A percentile compares a stretch with the other conserved stretches of the same genome.
Evolutionary conservation across 2,888 invertebrate genomes (phyloP).

Genomic region (Erebia ligea): DNA sequence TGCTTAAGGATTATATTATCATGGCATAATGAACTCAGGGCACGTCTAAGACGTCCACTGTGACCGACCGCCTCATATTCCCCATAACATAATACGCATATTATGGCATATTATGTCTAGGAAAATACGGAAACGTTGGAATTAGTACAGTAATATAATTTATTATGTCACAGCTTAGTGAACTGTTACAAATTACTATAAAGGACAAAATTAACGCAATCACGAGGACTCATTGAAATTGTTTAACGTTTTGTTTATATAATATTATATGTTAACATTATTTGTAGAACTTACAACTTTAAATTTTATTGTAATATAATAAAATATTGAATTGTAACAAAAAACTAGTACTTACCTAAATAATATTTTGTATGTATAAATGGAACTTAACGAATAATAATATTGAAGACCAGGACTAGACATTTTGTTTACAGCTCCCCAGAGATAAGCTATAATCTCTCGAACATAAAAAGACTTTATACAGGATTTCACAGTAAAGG

Average conservation of each 20-base stretch:
- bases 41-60: conserved; percentile 48
- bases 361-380: too few relatives aligned
- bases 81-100: conserved; percentile 40
- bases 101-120: conserved; percentile 13
- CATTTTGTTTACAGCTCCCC: too few relatives aligned
- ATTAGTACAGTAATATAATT: neutral
- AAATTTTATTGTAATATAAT: neutral
- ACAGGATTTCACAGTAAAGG: neutral
- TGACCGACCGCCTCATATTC: conserved; percentile 45
- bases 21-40: neutral
- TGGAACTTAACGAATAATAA: too few relatives aligned
- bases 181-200: neutral
- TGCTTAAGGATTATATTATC: neutral
- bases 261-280: too few relatives aligned
- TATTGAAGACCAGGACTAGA: too few relatives aligned
- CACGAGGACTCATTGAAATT: neutral
- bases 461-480: neutral
- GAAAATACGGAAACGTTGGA: neutral
- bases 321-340: too few relatives aligned
- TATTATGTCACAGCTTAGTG: neutral
- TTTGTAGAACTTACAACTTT: neutral
- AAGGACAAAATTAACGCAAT: neutral
- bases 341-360: too few relatives aligned
- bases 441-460: neutral
- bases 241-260: neutral